These are phyloP conservation scores for Delichon dasypus DNA, from an alignment of 2,797 vertebrate genomes.

Conservation along the genomic window DNA sequence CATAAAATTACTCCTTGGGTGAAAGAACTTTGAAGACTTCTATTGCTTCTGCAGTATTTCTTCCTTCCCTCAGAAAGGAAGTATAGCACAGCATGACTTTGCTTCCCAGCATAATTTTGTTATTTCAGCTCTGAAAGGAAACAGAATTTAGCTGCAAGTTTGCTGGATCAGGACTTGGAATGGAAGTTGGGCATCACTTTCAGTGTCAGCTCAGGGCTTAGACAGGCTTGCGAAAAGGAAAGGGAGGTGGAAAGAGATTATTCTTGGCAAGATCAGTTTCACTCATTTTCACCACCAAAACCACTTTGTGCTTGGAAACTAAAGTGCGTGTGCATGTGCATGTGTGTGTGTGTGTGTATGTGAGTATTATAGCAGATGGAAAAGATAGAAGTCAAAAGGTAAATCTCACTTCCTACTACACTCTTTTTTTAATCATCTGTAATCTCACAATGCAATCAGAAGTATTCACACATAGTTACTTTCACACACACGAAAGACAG, in stretches of 20 bases:
- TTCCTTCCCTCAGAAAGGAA: neutral
- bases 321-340: neutral
- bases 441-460: neutral
- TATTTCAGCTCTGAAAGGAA: neutral
- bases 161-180: neutral
- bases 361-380: constrained; percentile 24
- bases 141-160: neutral
- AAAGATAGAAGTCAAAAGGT: constrained; percentile 42
- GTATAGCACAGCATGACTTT: neutral
- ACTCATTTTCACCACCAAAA: constrained; percentile 48
- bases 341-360: neutral
- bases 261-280: constrained; percentile 47
- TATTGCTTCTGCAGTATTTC: neutral
- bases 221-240: constrained; percentile 25
- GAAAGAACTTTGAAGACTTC: too few species aligned
- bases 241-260: neutral
- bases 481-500: neutral
- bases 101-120: neutral
- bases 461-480: neutral
- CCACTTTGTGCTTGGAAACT: constrained; percentile 1
- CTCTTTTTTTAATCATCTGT: neutral
- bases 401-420: constrained; percentile 50
- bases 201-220: neutral
- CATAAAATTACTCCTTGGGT: neutral
- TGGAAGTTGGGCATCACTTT: constrained; percentile 8